A percentile compares a stretch with the other conserved stretches of the same genome.
Conservation (phyloP, 2,888 invertebrate genomes). For the Nymphalis urticae region DNA sequence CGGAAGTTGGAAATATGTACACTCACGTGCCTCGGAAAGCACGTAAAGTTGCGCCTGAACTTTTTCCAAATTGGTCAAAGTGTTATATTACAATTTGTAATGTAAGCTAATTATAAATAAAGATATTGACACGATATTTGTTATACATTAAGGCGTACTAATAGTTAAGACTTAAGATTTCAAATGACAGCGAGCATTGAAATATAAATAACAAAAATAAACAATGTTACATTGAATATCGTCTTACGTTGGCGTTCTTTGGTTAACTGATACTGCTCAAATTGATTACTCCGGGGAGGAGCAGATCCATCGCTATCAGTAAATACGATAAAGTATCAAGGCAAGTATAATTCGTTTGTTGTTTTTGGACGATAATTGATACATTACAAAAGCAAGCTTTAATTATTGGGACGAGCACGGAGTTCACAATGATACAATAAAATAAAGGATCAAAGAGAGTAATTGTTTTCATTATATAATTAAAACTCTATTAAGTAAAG, state of each 20-base stretch:
- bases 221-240: neutral
- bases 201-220: slow-evolving; percentile 8
- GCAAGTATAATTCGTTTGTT: slow-evolving; percentile 12
- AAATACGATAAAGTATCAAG: slow-evolving; percentile 32
- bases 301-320: slow-evolving; percentile 32
- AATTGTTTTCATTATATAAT: too few relatives aligned
- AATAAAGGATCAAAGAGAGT: too few relatives aligned
- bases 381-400: neutral
- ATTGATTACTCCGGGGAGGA: slow-evolving; percentile 34
- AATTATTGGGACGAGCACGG: neutral
- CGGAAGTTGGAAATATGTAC: too few relatives aligned
- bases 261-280: slow-evolving; percentile 29
- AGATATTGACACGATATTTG: slow-evolving; percentile 5
- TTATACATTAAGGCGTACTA: slow-evolving; percentile 15
- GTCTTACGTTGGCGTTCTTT: slow-evolving; percentile 15
- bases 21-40: too few relatives aligned
- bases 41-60: too few relatives aligned
- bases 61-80: too few relatives aligned
- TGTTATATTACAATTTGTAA: too few relatives aligned
- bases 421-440: neutral
- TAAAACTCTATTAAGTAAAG: too few relatives aligned
- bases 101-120: too few relatives aligned
- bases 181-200: slow-evolving; percentile 5
- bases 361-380: slow-evolving; percentile 18
- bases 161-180: neutral